Percentiles rank a stretch among this genome's conserved stretches.
Conservation (phyloP, 30 jellyfish, hydroid and myxozoan species). For the Chrysaora quinquecirrha region DNA sequence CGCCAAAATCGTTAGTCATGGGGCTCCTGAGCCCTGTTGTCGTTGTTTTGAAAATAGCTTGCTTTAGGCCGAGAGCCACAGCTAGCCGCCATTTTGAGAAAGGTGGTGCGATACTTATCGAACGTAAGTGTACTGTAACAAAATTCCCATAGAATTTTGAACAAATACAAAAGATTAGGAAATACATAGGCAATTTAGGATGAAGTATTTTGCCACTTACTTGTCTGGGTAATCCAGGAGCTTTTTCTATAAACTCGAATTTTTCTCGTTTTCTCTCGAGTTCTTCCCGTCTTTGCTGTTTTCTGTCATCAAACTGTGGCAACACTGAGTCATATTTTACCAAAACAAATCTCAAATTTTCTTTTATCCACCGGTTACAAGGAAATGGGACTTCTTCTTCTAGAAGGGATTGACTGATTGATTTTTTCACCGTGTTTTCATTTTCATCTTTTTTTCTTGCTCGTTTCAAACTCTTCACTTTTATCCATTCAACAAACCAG, state of each 20-base stretch:
- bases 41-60: too few relatives aligned
- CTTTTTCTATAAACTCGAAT: constrained; percentile 54
- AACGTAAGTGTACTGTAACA: too few relatives aligned
- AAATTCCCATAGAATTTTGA: too few relatives aligned
- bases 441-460: neutral
- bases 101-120: too few relatives aligned
- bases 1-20: too few relatives aligned
- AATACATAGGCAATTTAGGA: too few relatives aligned
- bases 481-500: constrained; percentile 91
- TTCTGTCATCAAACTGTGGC: constrained; percentile 90
- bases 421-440: constrained; percentile 3
- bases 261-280: constrained; percentile 69
- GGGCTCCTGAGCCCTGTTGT: too few relatives aligned
- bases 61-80: too few relatives aligned
- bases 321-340: constrained; percentile 72
- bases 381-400: constrained; percentile 71
- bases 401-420: neutral
- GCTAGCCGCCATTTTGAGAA: too few relatives aligned
- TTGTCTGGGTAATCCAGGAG: constrained; percentile 87
- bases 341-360: constrained; percentile 40
- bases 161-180: too few relatives aligned
- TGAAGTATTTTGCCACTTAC: constrained; percentile 35
- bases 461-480: constrained; percentile 48
- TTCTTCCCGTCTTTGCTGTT: constrained; percentile 75
- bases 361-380: constrained; percentile 91